These are phyloP conservation scores for Conops quadrifasciatus DNA, from an alignment of 2,888 invertebrate species.

Conservation along the genomic window DNA sequence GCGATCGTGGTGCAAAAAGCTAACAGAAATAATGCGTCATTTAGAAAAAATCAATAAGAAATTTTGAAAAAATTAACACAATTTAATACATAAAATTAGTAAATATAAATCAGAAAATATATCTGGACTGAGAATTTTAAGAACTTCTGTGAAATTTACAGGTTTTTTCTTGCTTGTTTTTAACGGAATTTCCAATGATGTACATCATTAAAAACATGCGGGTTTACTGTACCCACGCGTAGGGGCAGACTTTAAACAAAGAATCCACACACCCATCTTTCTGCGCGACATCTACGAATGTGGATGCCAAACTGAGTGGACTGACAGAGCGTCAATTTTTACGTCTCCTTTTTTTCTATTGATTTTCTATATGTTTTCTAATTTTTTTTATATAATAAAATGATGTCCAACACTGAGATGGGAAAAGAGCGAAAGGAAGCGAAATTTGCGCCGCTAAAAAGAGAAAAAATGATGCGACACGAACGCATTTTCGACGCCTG, in stretches of 20 bases:
- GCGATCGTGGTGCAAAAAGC: no score
- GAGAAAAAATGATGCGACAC: neutral
- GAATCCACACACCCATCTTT: neutral
- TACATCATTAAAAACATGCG: neutral
- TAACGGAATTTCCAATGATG: no score
- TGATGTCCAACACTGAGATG: neutral
- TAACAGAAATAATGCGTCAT: no score
- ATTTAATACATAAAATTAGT: no score
- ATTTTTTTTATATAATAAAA: slow-evolving; percentile 4
- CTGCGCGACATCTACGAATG: neutral
- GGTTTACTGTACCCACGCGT: slow-evolving; percentile 5
- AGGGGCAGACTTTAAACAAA: neutral
- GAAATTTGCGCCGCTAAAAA: neutral
- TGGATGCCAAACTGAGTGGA: no score
- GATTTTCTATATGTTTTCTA: slow-evolving; percentile 12
- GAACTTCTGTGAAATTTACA: no score
- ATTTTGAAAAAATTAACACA: no score
- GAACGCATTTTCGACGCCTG: slow-evolving; percentile 5
- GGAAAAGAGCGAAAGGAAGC: neutral
- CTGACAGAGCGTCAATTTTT: neutral
- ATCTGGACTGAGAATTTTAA: no score
- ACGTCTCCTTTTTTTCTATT: neutral
- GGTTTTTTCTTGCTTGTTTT: no score
- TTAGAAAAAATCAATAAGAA: no score
- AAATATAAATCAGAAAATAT: no score